A percentile compares a stretch with the other conserved stretches of the same genome.
phyloP scores from a whole-genome alignment of 92 coral and sea anemone genomes.

The Anthopleura xanthogrammica region DNA sequence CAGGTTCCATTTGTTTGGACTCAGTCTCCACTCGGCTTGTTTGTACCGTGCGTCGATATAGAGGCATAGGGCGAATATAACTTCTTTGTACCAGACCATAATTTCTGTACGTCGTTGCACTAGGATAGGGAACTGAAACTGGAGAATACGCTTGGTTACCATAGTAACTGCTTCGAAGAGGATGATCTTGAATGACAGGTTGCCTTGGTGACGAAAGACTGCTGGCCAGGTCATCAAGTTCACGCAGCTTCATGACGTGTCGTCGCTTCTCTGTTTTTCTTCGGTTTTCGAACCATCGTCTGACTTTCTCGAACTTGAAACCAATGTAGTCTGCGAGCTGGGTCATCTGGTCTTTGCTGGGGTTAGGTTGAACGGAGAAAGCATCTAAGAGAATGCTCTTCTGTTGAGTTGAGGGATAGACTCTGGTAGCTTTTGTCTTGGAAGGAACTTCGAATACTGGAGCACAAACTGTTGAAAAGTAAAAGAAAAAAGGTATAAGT shows the following conservation, averaged over 20 bases:
- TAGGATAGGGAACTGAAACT: background rate
- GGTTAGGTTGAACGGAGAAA: background rate
- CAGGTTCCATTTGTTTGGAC: background rate
- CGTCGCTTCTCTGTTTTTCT: background rate
- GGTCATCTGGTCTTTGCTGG: background rate
- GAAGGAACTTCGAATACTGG: background rate
- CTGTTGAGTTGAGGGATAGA: background rate
- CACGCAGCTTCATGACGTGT: slow-evolving; percentile 1
- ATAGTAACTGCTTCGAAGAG: background rate
- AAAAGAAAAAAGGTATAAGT: background rate
- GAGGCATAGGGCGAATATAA: background rate
- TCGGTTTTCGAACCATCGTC: background rate
- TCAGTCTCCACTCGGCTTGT: background rate
- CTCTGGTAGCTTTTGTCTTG: background rate
- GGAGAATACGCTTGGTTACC: background rate
- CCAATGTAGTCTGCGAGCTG: background rate
- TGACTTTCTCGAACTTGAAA: background rate
- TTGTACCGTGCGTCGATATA: background rate
- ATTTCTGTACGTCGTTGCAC: background rate
- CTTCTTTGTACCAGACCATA: background rate
- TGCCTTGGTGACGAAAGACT: background rate
- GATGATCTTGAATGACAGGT: background rate
- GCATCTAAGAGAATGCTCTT: background rate
- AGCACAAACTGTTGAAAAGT: background rate
- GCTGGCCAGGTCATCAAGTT: slow-evolving; percentile 14